A percentile compares a stretch with the other conserved stretches of the same genome.
phyloP scores from a whole-genome alignment of 2,113 vertebrate species.

The Pipa parva region DNA sequence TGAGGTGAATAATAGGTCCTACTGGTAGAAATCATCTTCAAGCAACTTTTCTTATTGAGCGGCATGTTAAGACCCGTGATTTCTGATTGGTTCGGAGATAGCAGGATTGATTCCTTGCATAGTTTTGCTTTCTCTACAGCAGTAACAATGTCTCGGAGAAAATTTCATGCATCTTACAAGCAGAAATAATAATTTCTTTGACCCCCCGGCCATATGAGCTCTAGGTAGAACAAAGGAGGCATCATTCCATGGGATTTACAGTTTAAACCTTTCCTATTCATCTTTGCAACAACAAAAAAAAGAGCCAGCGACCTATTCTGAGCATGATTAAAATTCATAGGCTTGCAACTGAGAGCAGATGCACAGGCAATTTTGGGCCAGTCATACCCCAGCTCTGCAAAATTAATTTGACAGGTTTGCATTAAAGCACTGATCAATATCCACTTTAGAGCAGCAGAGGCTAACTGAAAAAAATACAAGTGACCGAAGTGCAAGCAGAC shows the following conservation, averaged over 20 bases:
- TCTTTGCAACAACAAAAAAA: conserved; percentile 80
- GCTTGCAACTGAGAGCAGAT: conserved; percentile 78
- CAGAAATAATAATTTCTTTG: conserved; percentile 81
- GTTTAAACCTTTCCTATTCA: conserved; percentile 86
- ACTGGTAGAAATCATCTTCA: no score
- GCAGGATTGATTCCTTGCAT: conserved; percentile 47
- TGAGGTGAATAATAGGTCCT: no score
- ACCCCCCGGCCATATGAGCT: conserved; percentile 76
- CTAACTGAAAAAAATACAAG: conserved; percentile 97
- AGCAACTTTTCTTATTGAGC: no score
- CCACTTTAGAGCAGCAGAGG: conserved; percentile 97
- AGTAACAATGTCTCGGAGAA: conserved; percentile 24
- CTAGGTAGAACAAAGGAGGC: conserved; percentile 78
- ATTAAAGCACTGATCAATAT: conserved; percentile 99
- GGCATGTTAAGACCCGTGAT: no score
- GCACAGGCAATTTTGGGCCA: conserved; percentile 93
- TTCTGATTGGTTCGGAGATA: conserved; percentile 46
- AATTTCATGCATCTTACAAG: conserved; percentile 65
- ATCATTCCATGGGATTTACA: conserved; percentile 80
- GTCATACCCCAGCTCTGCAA: conserved; percentile 95
- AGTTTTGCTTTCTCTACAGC: conserved; percentile 47
- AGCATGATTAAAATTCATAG: conserved; percentile 97
- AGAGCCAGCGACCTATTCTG: conserved; percentile 82
- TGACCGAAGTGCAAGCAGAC: conserved; percentile 86
- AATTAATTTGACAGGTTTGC: conserved; percentile 99